Evolutionary conservation across 2,113 vertebrate species (phyloP).

Genomic region (Lutjanus erythropterus): DNA sequence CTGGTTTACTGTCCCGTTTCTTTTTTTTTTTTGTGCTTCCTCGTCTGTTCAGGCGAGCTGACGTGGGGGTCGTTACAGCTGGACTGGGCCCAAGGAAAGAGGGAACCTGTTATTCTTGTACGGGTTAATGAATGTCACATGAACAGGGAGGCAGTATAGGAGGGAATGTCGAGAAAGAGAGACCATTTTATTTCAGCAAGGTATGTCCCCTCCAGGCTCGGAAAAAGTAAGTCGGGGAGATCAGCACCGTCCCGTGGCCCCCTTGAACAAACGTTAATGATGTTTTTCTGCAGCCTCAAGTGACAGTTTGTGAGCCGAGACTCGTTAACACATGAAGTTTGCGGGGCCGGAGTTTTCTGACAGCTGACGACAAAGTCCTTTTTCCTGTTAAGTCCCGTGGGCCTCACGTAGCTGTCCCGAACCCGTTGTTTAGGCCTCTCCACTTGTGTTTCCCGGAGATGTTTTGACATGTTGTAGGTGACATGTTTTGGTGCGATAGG

Average conservation of each 20-base stretch:
- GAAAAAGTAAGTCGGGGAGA: conserved; percentile 57
- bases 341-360: conserved; percentile 53
- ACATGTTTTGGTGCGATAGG: conserved; percentile 62
- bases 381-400: conserved; percentile 47
- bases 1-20: conserved; percentile 30
- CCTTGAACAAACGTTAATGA: conserved; percentile 70
- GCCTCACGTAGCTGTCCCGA: conserved; percentile 38
- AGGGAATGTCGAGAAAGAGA: conserved; percentile 53
- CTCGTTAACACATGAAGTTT: conserved; percentile 56
- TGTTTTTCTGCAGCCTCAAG: conserved; percentile 65
- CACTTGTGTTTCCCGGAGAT: conserved; percentile 56
- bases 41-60: conserved; percentile 40
- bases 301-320: conserved; percentile 72
- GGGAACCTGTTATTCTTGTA: conserved; percentile 63
- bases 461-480: conserved; percentile 70
- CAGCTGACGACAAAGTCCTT: conserved; percentile 68
- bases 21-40: conserved; percentile 18
- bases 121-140: conserved; percentile 76
- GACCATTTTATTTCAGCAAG: conserved; percentile 57
- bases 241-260: conserved; percentile 55
- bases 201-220: conserved; percentile 58
- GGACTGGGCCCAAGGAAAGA: conserved; percentile 45
- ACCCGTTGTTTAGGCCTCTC: conserved; percentile 52
- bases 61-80: conserved; percentile 59
- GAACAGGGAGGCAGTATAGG: conserved; percentile 39